phyloP scores from a whole-genome alignment of 1,140 invertebrate genomes.

The Penaeus japonicus region DNA sequence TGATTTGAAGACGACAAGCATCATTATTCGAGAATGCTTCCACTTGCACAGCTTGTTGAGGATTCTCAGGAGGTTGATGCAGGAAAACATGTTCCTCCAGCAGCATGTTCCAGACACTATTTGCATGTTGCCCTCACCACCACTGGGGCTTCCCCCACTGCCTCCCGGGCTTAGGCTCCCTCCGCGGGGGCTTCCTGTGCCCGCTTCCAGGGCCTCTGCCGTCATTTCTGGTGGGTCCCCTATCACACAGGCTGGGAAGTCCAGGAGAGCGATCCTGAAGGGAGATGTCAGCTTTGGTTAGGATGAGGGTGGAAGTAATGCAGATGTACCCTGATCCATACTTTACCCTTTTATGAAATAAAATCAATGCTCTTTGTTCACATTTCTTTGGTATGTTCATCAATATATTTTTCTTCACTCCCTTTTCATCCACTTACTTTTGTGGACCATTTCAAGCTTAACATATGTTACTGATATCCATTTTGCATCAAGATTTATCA shows the following conservation, averaged over 20 bases:
- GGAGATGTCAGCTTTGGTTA: neutral
- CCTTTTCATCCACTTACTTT: too few relatives aligned
- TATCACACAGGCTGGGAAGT: conserved; percentile 96
- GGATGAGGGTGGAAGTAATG: too few relatives aligned
- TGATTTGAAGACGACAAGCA: conserved; percentile 99
- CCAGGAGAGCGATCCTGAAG: conserved; percentile 85
- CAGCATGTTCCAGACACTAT: conserved; percentile 90
- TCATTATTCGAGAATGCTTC: conserved; percentile 99
- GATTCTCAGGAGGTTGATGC: conserved; percentile 95
- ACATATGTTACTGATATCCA: too few relatives aligned
- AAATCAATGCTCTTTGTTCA: too few relatives aligned
- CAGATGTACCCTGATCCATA: too few relatives aligned
- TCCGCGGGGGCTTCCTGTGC: conserved; percentile 92
- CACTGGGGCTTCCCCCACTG: conserved; percentile 23
- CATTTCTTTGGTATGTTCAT: too few relatives aligned
- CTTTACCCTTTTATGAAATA: too few relatives aligned
- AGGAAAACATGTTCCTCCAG: conserved; percentile 98
- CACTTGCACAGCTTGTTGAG: conserved; percentile 99
- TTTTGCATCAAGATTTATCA: too few relatives aligned
- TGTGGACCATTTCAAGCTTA: too few relatives aligned
- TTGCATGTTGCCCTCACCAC: conserved; percentile 67
- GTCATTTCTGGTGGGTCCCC: conserved; percentile 95
- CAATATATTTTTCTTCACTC: too few relatives aligned
- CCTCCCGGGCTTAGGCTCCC: conserved; percentile 77
- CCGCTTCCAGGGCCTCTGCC: conserved; percentile 90